Evolutionary conservation across 2,888 invertebrate genomes (phyloP).

Genomic region (Trissolcus japonicus): DNA sequence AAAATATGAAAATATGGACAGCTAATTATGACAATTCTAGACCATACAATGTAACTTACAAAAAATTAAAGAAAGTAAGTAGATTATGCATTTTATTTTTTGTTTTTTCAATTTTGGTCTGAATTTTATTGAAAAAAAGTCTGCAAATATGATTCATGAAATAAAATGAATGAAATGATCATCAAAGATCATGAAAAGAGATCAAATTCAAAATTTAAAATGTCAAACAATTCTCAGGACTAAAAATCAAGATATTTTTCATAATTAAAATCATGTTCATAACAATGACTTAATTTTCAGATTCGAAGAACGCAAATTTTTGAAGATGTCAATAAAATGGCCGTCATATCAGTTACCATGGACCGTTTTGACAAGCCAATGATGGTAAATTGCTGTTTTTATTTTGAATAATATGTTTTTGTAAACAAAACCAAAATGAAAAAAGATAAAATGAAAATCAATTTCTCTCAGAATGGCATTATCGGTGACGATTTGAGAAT

Average conservation of each 20-base stretch:
- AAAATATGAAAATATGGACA: constrained; percentile 65
- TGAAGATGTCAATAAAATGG: constrained; percentile 58
- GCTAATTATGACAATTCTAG: constrained; percentile 55
- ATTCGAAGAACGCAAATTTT: constrained; percentile 13
- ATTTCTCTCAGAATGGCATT: constrained; percentile 58
- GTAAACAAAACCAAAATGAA: too few species aligned
- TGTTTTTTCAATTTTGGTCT: background rate
- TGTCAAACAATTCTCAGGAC: too few species aligned
- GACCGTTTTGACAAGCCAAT: constrained; percentile 45
- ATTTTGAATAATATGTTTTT: background rate
- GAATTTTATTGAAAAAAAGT: too few species aligned
- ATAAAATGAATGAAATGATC: too few species aligned
- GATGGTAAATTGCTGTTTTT: constrained; percentile 54
- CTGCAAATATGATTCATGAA: too few species aligned
- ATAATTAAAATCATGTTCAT: too few species aligned
- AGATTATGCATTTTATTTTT: background rate
- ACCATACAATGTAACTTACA: constrained; percentile 61
- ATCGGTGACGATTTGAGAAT: constrained; percentile 59
- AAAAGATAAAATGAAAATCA: background rate
- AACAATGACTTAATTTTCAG: constrained; percentile 8
- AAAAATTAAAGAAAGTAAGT: constrained; percentile 58
- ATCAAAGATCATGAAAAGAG: too few species aligned
- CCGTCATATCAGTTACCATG: constrained; percentile 58
- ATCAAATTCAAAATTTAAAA: too few species aligned
- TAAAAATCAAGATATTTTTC: too few species aligned